phyloP scores from a whole-genome alignment of 2,888 invertebrate species.

The Spicauda simplicius region DNA sequence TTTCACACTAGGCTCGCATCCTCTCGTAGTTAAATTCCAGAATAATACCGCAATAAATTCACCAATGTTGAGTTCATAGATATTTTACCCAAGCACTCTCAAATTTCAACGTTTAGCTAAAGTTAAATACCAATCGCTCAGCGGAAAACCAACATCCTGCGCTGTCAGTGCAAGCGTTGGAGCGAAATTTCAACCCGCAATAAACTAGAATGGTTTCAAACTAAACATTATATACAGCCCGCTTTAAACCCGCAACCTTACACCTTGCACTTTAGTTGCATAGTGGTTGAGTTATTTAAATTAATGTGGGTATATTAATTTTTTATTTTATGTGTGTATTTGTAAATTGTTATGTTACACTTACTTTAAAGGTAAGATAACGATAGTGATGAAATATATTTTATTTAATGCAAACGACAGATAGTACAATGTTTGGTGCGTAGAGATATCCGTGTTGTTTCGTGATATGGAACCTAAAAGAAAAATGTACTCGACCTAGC shows the following conservation, averaged over 20 bases:
- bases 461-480: too few relatives aligned
- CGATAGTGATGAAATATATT: too few relatives aligned
- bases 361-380: too few relatives aligned
- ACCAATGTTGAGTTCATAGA: conserved; percentile 15
- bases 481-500: too few relatives aligned
- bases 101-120: conserved; percentile 23
- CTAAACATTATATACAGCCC: conserved; percentile 24
- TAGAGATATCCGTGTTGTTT: too few relatives aligned
- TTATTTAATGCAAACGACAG: too few relatives aligned
- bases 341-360: too few relatives aligned
- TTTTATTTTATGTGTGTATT: too few relatives aligned
- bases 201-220: conserved; percentile 30
- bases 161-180: conserved; percentile 23
- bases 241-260: conserved; percentile 11
- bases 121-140: conserved; percentile 32
- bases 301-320: too few relatives aligned
- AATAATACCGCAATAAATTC: neutral
- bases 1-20: neutral
- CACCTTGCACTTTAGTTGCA: too few relatives aligned
- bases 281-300: too few relatives aligned
- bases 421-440: too few relatives aligned
- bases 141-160: conserved; percentile 34
- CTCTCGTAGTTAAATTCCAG: neutral
- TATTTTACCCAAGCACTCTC: conserved; percentile 13
- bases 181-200: conserved; percentile 27